Evolutionary conservation across 2,888 invertebrate species (phyloP).

Genomic region (Caenorhabditis uteleia): DNA sequence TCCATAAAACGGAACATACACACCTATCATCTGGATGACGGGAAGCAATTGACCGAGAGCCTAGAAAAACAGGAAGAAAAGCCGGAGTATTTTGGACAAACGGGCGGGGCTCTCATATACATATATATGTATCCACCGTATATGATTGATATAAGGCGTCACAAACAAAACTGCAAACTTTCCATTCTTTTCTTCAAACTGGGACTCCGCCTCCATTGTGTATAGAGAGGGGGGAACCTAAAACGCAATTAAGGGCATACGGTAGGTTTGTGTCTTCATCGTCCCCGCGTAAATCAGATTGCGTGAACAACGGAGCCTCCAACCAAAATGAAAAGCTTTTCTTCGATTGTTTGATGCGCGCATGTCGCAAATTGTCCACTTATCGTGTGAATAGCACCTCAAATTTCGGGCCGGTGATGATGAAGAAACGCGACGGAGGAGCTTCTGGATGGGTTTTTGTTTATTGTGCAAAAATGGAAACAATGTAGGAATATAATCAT

Average conservation of each 20-base stretch:
- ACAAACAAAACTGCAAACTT: not conserved
- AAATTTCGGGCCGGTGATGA: conserved; percentile 9
- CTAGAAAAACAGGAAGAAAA: conserved; percentile 2
- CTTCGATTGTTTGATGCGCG: conserved; percentile 49
- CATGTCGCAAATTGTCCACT: conserved; percentile 38
- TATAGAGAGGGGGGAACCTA: conserved; percentile 15
- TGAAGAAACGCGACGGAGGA: not conserved
- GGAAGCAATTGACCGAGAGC: conserved; percentile 30
- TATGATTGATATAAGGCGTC: not conserved
- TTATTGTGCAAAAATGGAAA: not conserved
- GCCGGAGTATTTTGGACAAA: not conserved
- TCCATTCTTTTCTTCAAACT: no score
- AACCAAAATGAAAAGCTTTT: conserved; percentile 15
- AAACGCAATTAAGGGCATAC: conserved; percentile 45
- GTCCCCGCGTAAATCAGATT: conserved; percentile 50
- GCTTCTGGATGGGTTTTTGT: not conserved
- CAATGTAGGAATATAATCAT: not conserved
- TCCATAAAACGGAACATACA: conserved; percentile 25
- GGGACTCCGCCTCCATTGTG: conserved; percentile 6
- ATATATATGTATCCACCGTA: no score
- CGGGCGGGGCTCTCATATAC: not conserved
- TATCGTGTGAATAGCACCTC: conserved; percentile 36
- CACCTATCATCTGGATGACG: conserved; percentile 35
- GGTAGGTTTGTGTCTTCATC: no score
- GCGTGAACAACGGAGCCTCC: conserved; percentile 22